Evolutionary conservation across 2,888 invertebrate species (phyloP).

Genomic region (Tromatobia lineatoria): DNA sequence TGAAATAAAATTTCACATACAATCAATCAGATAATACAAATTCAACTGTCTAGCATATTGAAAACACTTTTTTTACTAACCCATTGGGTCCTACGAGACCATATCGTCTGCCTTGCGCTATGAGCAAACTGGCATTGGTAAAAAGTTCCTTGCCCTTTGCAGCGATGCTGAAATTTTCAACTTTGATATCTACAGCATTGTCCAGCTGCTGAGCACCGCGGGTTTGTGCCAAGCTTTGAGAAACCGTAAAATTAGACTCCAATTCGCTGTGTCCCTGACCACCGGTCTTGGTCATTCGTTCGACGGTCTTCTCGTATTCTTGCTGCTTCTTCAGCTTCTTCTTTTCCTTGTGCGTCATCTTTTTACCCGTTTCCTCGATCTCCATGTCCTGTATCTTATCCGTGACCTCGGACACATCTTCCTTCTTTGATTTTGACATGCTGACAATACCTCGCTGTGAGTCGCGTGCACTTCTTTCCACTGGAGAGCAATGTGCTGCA

Average conservation of each 20-base stretch:
- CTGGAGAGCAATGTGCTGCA: conserved; percentile 19
- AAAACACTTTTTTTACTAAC: conserved; percentile 84
- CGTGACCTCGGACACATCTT: conserved; percentile 72
- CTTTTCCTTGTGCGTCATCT: conserved; percentile 96
- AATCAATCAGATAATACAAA: not conserved
- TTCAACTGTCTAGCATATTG: not conserved
- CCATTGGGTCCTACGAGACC: conserved; percentile 99
- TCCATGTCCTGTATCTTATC: conserved; percentile 78
- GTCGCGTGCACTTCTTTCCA: conserved; percentile 24
- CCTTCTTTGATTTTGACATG: conserved; percentile 75
- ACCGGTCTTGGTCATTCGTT: conserved; percentile 93
- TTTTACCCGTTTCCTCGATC: conserved; percentile 87
- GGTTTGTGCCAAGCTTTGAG: conserved; percentile 89
- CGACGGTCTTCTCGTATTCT: conserved; percentile 95
- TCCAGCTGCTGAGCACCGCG: conserved; percentile 88
- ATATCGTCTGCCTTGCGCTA: conserved; percentile 97
- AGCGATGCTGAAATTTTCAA: conserved; percentile 98
- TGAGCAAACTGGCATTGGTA: conserved; percentile 96
- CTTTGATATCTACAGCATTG: conserved; percentile 98
- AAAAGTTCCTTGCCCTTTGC: conserved; percentile 99
- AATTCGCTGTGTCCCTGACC: conserved; percentile 96
- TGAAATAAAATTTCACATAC: conserved; percentile 77
- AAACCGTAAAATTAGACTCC: conserved; percentile 98
- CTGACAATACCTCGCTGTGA: conserved; percentile 29
- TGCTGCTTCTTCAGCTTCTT: conserved; percentile 95